Conservation (phyloP, 2,113 vertebrate species). For the Pyxicephalus adspersus region DNA sequence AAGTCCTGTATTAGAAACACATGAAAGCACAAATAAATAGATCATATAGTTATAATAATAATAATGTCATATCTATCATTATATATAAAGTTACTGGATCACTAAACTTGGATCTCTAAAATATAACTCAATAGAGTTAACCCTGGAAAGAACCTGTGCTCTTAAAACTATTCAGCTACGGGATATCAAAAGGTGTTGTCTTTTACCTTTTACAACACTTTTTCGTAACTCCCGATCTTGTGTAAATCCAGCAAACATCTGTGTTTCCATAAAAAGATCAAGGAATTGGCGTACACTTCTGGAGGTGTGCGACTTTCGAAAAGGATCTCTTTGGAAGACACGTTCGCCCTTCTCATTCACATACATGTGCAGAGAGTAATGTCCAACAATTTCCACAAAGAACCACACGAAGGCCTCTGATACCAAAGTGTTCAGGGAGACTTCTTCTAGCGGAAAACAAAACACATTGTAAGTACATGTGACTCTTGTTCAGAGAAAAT, state of each 20-base stretch:
- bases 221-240: slow-evolving; percentile 93
- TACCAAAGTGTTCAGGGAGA: slow-evolving; percentile 77
- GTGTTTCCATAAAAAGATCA: slow-evolving; percentile 96
- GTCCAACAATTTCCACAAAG: slow-evolving; percentile 93
- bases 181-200: not conserved
- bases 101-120: too few relatives aligned
- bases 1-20: slow-evolving; percentile 75
- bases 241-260: slow-evolving; percentile 98
- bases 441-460: slow-evolving; percentile 60
- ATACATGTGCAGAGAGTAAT: slow-evolving; percentile 89
- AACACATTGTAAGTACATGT: not conserved
- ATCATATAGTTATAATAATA: too few relatives aligned
- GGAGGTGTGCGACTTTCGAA: slow-evolving; percentile 89
- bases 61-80: too few relatives aligned
- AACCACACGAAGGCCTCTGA: slow-evolving; percentile 93
- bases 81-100: too few relatives aligned
- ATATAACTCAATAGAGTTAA: too few relatives aligned
- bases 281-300: slow-evolving; percentile 87
- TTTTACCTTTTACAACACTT: slow-evolving; percentile 81
- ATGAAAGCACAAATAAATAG: not conserved
- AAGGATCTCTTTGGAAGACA: slow-evolving; percentile 86
- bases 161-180: not conserved
- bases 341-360: slow-evolving; percentile 79
- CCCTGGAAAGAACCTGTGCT: too few relatives aligned
- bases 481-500: too few relatives aligned